Evolutionary conservation across 2,888 invertebrate species (phyloP), one percentile per base, ranked within the genome.

Genomic region (Pollenia labialis): DNA sequence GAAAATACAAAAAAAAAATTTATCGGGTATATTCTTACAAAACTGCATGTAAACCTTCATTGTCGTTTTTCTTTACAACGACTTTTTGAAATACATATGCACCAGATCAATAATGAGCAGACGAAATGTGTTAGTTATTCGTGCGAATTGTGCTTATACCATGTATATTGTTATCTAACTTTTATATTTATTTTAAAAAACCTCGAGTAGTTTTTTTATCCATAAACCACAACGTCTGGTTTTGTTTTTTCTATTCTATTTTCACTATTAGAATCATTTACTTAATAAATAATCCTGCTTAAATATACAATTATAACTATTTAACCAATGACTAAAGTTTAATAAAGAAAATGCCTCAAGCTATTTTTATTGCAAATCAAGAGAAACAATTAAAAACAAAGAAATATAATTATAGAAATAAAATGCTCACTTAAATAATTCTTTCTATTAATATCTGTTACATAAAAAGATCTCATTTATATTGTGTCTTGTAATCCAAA

Each of bases 361-460:
- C 56, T 46, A 32, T 71, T 69, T 69, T 76, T 48, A 18, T 56
- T 64, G 11, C n/a, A 77, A 77, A 77, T 83, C 54, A 56, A 77
- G 71, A 64, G 40, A 16, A 46, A 32, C 18, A 14, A 40, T 72
- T 42, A 58, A 23, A 50, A 23, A 74, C 48, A 74, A 66, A 66
- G 12, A 56, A 32, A 3, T 48, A 68, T 40, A 16, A 46, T 32
- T 56, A 68, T 44, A 10, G 8, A 79, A 69, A 42, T 69, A 48
- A 50, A 23, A 52, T 52, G 44, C 42, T 42, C 12, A 18, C n/a
- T 62, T 42, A 42, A 62, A 48, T 40, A 42, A 52, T 9, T 7
- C 18, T 9, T 56, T 11, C 40, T 52, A n/a, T 50, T 62, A 52
- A n/a, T 71, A 6, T 56, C 46, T 32, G 4, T 32, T 6, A 32